Percentiles rank a stretch among this genome's conserved stretches.
Evolutionary conservation across 2,797 vertebrate species (phyloP).

Genomic region (Eidolon dupreanum): DNA sequence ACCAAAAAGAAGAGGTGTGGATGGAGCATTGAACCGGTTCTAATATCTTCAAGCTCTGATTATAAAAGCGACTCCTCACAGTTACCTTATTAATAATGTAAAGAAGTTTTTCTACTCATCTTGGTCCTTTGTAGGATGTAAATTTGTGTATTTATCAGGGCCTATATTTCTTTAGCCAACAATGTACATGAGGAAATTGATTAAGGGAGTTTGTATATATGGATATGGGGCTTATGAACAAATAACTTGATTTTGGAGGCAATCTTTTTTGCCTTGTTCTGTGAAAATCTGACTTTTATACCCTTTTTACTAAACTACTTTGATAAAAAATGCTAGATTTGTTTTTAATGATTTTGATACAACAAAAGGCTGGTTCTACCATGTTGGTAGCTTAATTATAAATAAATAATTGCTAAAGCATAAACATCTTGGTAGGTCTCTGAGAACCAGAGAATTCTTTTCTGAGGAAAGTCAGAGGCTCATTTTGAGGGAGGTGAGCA

Average conservation of each 20-base stretch:
- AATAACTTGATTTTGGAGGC: background rate
- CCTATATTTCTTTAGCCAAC: background rate
- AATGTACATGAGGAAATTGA: background rate
- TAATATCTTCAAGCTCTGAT: background rate
- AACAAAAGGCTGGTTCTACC: constrained; percentile 32
- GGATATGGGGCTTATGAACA: background rate
- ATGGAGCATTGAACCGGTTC: background rate
- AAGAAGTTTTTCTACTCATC: background rate
- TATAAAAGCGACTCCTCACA: background rate
- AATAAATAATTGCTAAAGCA: constrained; percentile 1
- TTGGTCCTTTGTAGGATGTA: background rate
- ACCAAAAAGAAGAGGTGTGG: background rate
- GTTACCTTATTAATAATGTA: background rate
- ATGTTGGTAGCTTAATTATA: background rate
- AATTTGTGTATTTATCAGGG: background rate
- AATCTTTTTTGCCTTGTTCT: background rate
- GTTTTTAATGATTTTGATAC: constrained; percentile 3
- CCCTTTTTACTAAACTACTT: constrained; percentile 45
- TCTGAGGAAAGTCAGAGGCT: constrained; percentile 53
- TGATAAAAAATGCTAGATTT: constrained; percentile 1
- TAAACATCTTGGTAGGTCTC: background rate
- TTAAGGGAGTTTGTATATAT: background rate
- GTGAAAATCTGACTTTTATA: constrained; percentile 21
- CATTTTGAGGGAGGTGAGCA: constrained; percentile 41
- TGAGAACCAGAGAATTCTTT: constrained; percentile 56